Evolutionary conservation across 1,140 invertebrate genomes (phyloP), one percentile per base, ranked within the genome.

Genomic region (Platyura marginata): DNA sequence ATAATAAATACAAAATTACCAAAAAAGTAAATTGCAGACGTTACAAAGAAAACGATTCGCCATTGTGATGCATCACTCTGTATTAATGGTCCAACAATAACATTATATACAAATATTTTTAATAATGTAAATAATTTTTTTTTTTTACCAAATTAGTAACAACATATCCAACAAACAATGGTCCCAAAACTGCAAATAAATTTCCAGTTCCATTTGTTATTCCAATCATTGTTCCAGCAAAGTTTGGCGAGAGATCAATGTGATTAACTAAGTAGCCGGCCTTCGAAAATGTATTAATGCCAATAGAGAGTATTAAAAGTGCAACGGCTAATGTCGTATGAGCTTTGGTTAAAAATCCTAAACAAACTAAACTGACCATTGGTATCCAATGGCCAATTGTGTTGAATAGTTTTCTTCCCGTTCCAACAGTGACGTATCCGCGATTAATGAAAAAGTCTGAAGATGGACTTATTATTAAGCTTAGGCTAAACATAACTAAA

Each of bases 141-240:
- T n/a, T n/a, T n/a, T n/a, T 10, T n/a, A 18, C 10, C 10, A 15
- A 54, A 18, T 82, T 68, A 5, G 60, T 63, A 2, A 83, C 61
- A n/a, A 84, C 66, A 16, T 68, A 56, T 0, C 75, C 71, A 10
- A 74, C 72, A 2, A 73, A 57, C 3, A 75, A 52, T 0, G 82
- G 83, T 15, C 76, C 77, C n/a, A 80, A 53, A 40, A 84, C 80
- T 1, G 75, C 77, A 18, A 76, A 71, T 3, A 80, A 52, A 45
- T 83, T 86, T 0, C 79, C 74, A 21, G 73, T 59, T 20, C 79
- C 77, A 57, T 87, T 88, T 23, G 79, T 81, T n/a, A 87, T 64
- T 8, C 82, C 58, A 57, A 61, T 61, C 56, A 87, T 59, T 2
- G 74, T 72, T 13, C 82, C 82, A 2, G 77, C 75, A 52, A 77